phyloP scores from a whole-genome alignment of 2,797 vertebrate species.

The Bradypus variegatus region DNA sequence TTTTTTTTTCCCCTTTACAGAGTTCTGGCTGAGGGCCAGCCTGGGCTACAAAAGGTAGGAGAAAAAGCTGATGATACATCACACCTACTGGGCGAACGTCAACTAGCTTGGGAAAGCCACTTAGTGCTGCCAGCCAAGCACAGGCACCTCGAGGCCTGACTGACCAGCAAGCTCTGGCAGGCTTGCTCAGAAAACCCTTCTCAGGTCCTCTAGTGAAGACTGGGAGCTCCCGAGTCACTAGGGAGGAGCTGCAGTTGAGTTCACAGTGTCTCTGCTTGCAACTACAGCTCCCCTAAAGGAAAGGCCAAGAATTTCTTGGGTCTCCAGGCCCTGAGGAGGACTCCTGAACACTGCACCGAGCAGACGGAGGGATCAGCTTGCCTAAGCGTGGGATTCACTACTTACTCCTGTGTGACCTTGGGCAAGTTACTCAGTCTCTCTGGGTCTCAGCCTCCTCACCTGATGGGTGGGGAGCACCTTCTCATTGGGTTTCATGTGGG shows the following conservation, averaged over 20 bases:
- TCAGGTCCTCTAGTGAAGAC: not conserved
- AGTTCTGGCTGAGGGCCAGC: constrained; percentile 26
- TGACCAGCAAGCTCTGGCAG: not conserved
- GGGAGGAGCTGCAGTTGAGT: not conserved
- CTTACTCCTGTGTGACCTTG: not conserved
- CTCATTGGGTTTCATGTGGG: not conserved
- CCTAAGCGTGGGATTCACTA: not conserved
- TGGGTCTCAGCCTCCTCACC: not conserved
- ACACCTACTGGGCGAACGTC: constrained; percentile 1
- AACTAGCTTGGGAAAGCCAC: not conserved
- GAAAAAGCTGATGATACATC: not conserved
- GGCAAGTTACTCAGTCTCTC: not conserved
- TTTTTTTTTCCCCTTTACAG: not conserved
- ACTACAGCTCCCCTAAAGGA: not conserved
- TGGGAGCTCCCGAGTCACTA: not conserved
- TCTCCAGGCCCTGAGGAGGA: not conserved
- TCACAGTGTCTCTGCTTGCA: not conserved
- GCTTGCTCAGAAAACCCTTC: not conserved
- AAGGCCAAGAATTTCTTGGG: not conserved
- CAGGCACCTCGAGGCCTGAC: not conserved
- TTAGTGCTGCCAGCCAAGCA: not conserved
- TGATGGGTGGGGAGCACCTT: not conserved
- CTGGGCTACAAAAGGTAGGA: not conserved
- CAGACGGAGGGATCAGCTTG: not conserved
- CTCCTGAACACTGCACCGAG: not conserved